A percentile compares a stretch with the other conserved stretches of the same genome.
phyloP scores from a whole-genome alignment of 2,797 vertebrate species.

The Rhynchonycteris naso region DNA sequence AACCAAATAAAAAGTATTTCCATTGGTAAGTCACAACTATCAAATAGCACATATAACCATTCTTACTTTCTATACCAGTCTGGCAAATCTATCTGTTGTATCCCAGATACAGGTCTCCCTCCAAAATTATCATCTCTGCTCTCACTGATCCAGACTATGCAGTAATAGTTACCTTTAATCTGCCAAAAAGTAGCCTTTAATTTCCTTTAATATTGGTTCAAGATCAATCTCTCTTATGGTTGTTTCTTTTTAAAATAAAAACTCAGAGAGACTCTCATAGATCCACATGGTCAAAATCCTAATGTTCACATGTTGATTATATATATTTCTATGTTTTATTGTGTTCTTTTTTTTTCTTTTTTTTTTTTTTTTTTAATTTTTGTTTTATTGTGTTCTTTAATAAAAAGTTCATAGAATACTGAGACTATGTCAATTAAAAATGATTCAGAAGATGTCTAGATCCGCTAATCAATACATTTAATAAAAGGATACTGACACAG shows the following conservation, averaged over 20 bases:
- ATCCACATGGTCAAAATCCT: background rate
- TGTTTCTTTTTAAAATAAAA: background rate
- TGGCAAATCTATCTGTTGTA: background rate
- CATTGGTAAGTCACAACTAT: background rate
- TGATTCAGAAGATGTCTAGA: background rate
- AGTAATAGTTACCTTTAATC: background rate
- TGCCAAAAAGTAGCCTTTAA: background rate
- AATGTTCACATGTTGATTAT: background rate
- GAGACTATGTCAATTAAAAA: background rate
- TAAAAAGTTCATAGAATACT: background rate
- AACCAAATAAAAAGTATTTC: background rate
- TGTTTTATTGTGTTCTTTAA: background rate
- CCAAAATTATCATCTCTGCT: slow-evolving; percentile 18
- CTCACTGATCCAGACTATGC: background rate
- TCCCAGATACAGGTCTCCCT: background rate
- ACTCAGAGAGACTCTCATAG: background rate
- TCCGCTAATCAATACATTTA: background rate
- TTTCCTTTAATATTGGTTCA: background rate
- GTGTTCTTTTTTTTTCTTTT: too few relatives aligned
- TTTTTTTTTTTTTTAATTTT: too few relatives aligned
- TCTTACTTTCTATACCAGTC: background rate
- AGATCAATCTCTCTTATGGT: background rate
- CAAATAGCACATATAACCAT: background rate
- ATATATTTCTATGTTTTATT: background rate
- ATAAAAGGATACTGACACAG: background rate